These are phyloP conservation scores for Helicorthomorpha holstii DNA, from an alignment of 1,140 invertebrate genomes.

Conservation along the genomic window DNA sequence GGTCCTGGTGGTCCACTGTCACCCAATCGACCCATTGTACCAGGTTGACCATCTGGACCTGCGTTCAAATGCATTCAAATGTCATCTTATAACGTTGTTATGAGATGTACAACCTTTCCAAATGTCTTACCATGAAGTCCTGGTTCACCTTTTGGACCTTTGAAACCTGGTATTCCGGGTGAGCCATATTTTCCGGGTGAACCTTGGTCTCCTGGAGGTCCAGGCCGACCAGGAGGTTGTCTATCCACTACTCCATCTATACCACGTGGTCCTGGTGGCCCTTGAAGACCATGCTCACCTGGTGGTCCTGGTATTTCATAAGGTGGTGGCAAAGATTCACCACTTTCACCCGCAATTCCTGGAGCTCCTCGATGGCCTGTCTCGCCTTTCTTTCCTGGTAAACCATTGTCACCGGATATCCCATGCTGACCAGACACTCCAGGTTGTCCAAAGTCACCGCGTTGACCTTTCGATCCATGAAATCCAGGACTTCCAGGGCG, in stretches of 20 bases:
- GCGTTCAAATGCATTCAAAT: no score
- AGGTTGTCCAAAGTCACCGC: constrained; percentile 12
- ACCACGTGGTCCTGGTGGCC: constrained; percentile 17
- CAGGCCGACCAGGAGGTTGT: constrained; percentile 16
- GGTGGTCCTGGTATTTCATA: constrained; percentile 14
- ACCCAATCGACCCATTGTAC: constrained; percentile 10
- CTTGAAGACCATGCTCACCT: constrained; percentile 16
- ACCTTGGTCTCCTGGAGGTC: constrained; percentile 13
- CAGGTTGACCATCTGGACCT: constrained; percentile 10
- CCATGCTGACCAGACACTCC: constrained; percentile 16
- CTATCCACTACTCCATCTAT: constrained; percentile 17
- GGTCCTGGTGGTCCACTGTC: constrained; percentile 28
- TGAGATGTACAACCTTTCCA: no score
- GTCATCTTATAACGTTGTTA: no score
- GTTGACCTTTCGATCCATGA: constrained; percentile 15
- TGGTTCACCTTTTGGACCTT: constrained; percentile 23
- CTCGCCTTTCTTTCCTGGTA: constrained; percentile 16
- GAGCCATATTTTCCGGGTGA: constrained; percentile 12
- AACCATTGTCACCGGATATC: constrained; percentile 16
- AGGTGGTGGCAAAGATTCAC: constrained; percentile 4
- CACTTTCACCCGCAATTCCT: constrained; percentile 2
- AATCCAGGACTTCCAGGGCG: constrained; percentile 21
- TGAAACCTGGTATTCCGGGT: constrained; percentile 10
- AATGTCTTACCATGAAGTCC: no score
- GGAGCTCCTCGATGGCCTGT: constrained; percentile 15